Conservation (phyloP, 2,797 vertebrate genomes). For the Atherinosoma microstoma region DNA sequence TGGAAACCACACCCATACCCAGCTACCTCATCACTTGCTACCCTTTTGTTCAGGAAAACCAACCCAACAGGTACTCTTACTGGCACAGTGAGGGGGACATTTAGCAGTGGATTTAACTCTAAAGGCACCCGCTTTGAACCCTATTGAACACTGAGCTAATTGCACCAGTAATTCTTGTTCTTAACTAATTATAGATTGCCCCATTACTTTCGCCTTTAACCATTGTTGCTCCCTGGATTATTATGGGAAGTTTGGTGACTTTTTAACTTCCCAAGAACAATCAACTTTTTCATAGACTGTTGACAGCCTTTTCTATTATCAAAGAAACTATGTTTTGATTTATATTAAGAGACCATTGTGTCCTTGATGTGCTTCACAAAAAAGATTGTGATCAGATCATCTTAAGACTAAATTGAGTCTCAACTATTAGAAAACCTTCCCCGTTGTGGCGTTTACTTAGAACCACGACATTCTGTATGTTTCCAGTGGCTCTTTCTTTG, state of each 20-base stretch:
- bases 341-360: slow-evolving; percentile 10
- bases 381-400: slow-evolving; percentile 38
- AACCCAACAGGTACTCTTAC: slow-evolving; percentile 91
- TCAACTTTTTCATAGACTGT: slow-evolving; percentile 12
- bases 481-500: slow-evolving; percentile 70
- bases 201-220: slow-evolving; percentile 1
- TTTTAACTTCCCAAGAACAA: slow-evolving; percentile 24
- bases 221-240: slow-evolving; percentile 12
- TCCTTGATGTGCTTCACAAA: slow-evolving; percentile 23
- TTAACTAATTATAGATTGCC: slow-evolving; percentile 4
- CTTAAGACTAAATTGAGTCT: slow-evolving; percentile 34
- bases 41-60: slow-evolving; percentile 98
- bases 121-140: neutral
- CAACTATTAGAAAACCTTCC: slow-evolving; percentile 39
- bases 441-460: slow-evolving; percentile 46
- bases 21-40: slow-evolving; percentile 99
- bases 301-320: slow-evolving; percentile 7
- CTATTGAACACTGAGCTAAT: neutral
- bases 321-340: slow-evolving; percentile 26
- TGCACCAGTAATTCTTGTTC: neutral
- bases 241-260: slow-evolving; percentile 29
- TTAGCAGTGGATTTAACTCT: neutral
- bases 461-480: slow-evolving; percentile 39
- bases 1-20: slow-evolving; percentile 94
- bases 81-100: neutral